Base-by-base conservation (phyloP, 2,888 invertebrate genomes). In the Laothoe populi region DNA sequence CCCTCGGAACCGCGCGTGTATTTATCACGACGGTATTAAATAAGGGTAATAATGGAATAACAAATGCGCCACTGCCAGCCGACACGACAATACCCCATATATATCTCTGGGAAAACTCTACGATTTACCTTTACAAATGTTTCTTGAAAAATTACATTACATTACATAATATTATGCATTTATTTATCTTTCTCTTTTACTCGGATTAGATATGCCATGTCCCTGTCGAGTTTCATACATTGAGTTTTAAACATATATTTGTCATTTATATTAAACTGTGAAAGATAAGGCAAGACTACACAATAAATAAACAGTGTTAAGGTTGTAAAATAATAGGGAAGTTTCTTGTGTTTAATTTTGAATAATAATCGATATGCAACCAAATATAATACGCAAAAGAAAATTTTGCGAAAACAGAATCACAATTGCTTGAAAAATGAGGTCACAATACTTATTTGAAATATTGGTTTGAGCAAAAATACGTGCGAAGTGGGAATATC, bases 1-100 rank as follows among this genome's bases (percentile, higher is more conserved):
- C 78, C 75, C 76, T 66, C 70, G 77, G 73, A 75, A 78, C 70
- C 66, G 74, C 69, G 70, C 71, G 70, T 70, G 74, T 85, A 88
- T 88, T 85, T 86, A 84, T 88, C 84, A 86, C 78, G 65, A 72
- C 69, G 70, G 79, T 82, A 85, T 87, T 87, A 87, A 86, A 87
- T 87, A 88, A 85, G 84, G 82, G 82, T 83, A 80, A 87, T 87
- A 87, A 87, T 86, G 78, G 81, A 78, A 82, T 87, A 86, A 87
- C 83, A 83, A 86, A 88, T 87, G 83, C 77, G 80, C 74, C 77
- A 77, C 78, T 75, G 77, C 69, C 75, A 76, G 71, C 76, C 72
- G 70, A 78, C 78, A 74, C 72, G 77, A 80, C 80, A 78, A 80
- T 79, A 73, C 60, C 35, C 48, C 38, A 38, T 63, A 45, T 63